phyloP scores from a whole-genome alignment of 2,888 invertebrate species.

The Drosophila histrio region DNA sequence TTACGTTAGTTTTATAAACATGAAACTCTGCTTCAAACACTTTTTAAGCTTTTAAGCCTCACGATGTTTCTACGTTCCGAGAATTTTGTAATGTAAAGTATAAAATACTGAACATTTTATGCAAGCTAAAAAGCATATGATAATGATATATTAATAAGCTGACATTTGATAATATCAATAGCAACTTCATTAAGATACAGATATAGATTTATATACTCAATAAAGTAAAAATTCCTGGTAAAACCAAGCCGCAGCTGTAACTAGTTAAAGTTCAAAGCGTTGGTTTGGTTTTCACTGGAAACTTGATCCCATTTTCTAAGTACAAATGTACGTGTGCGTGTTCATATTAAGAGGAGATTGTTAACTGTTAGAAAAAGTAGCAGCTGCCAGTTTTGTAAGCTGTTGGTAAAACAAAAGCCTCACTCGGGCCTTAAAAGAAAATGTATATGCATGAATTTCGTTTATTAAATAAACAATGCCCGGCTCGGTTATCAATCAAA shows the following conservation, averaged over 20 bases:
- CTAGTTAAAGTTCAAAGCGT: neutral
- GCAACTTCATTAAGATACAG: too few relatives aligned
- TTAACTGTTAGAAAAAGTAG: neutral
- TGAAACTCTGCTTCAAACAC: too few relatives aligned
- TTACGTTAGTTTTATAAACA: too few relatives aligned
- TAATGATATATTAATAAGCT: too few relatives aligned
- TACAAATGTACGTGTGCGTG: neutral
- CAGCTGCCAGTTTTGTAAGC: constrained; percentile 15
- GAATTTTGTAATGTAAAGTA: too few relatives aligned
- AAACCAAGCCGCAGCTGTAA: neutral
- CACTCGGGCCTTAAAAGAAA: constrained; percentile 12
- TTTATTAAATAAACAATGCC: constrained; percentile 72
- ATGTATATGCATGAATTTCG: constrained; percentile 47
- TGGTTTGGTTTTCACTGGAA: neutral
- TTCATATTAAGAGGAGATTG: neutral
- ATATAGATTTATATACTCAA: neutral
- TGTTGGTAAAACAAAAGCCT: constrained; percentile 44
- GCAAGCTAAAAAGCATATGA: too few relatives aligned
- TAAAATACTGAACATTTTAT: too few relatives aligned
- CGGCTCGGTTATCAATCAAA: constrained; percentile 69
- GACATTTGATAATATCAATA: too few relatives aligned
- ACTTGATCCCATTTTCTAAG: neutral
- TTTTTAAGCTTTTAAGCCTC: too few relatives aligned
- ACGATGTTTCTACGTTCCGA: too few relatives aligned
- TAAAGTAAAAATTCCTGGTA: neutral